Base-by-base conservation (phyloP, 1,140 invertebrate species). In the Arion vulgaris region DNA sequence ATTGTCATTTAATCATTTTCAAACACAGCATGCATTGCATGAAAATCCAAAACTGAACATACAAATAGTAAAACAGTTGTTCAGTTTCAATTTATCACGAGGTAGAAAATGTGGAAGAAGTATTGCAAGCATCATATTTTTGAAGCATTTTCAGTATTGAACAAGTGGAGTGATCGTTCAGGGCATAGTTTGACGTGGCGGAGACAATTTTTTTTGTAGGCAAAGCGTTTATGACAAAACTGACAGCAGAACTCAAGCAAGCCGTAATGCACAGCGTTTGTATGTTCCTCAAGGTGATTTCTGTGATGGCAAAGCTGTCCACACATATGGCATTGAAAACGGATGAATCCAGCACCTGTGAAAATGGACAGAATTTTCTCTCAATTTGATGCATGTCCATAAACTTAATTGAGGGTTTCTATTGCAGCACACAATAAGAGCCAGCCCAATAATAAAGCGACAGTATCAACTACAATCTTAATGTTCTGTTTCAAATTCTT, bases 191-290 rank as follows among this genome's bases (percentile, higher is more conserved):
- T 80, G 13, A 23, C 19, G 38, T 80, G 78, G 26, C 78, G 62
- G n/a, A 80, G 41, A 49, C 62, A 71, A 66, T 80, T 80, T 45
- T 80, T 80, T 71, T 71, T 80, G 66, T 80, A 80, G n/a, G 78
- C 78, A 71, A 80, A 80, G 23, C 78, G 68, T 38, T 80, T 80
- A 28, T 39, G 62, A 80, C 78, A 80, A 41, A 39, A 36, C 13
- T 80, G 41, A 51, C 78, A 80, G 32, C n/a, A 51, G 45, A 53
- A 80, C 26, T 45, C 32, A 69, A 71, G n/a, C 68, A 80, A 71
- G 38, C 78, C 62, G 19, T 53, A 80, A 71, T 80, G 78, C 32
- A 80, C 45, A n/a, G 78, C 78, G 71, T 80, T 80, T 69, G 41
- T 80, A 32, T 80, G 78, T 51, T 80, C 78, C 45, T 80, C 41